Percentiles rank a stretch among this genome's conserved stretches.
Conservation (phyloP, 2,113 vertebrate genomes). For the Amblyornis subalaris region DNA sequence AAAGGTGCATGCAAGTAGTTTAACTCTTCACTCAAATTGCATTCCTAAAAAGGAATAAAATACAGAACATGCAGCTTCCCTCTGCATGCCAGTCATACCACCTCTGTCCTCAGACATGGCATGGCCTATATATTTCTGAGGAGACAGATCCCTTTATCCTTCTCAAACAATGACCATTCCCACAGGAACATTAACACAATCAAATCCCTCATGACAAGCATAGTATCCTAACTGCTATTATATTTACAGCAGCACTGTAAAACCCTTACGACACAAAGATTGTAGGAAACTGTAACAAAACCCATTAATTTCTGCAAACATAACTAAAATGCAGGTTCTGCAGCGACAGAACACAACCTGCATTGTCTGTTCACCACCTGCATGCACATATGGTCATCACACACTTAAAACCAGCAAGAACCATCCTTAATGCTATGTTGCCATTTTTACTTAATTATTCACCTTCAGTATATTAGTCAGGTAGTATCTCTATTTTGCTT, state of each 20-base stretch:
- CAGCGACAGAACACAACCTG: not conserved
- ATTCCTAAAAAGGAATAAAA: not conserved
- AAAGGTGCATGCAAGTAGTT: not conserved
- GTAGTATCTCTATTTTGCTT: not conserved
- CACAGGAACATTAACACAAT: not conserved
- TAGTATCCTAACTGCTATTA: not conserved
- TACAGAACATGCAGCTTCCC: not conserved
- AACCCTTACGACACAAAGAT: not conserved
- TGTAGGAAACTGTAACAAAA: not conserved
- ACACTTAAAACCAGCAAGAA: not conserved
- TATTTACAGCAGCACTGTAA: not conserved
- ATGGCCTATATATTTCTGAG: not conserved
- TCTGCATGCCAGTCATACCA: not conserved
- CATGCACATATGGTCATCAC: not conserved
- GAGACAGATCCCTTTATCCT: not conserved
- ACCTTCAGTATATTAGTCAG: not conserved
- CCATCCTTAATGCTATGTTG: not conserved
- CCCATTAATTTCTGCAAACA: not conserved
- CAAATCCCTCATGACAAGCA: not conserved
- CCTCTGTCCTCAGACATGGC: not conserved
- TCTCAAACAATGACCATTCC: not conserved
- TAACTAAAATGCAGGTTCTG: not conserved
- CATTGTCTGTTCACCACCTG: not conserved
- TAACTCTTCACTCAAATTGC: not conserved
- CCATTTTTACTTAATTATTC: not conserved